Conservation (phyloP, 2,888 invertebrate genomes). For the Aphidoletes aphidimyza region DNA sequence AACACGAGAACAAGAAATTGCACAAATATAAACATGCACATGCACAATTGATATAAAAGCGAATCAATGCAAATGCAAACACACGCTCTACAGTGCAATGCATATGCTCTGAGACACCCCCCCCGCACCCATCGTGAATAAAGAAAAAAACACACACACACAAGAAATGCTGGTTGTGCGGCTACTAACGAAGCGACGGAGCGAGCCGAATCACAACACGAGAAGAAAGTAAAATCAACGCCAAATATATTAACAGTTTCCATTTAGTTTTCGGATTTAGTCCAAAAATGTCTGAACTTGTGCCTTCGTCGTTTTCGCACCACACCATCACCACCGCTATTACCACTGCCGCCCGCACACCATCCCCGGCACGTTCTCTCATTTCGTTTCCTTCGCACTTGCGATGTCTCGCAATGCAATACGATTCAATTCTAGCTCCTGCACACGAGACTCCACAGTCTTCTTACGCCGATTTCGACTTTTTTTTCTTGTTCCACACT, state of each 20-base stretch:
- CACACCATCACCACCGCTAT: too few species aligned
- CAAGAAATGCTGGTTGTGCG: too few species aligned
- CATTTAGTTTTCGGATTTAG: constrained; percentile 51
- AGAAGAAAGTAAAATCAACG: constrained; percentile 13
- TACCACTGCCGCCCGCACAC: constrained; percentile 6
- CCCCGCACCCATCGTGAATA: background rate
- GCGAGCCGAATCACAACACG: background rate
- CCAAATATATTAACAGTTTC: constrained; percentile 23
- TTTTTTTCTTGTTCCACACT: background rate
- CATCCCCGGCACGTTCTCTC: too few species aligned
- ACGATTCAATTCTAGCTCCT: background rate
- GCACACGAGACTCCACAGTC: background rate
- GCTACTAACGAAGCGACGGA: too few species aligned
- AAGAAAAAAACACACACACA: background rate
- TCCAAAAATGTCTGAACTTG: constrained; percentile 28
- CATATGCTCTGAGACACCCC: too few species aligned
- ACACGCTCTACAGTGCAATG: background rate
- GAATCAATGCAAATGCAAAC: constrained; percentile 44
- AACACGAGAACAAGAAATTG: background rate
- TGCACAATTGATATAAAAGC: constrained; percentile 39
- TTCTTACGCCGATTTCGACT: background rate
- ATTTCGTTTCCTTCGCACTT: background rate
- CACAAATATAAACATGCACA: constrained; percentile 47
- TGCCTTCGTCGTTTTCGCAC: constrained; percentile 1
- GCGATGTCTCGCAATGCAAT: background rate